Percentiles rank a stretch among this genome's conserved stretches.
These are phyloP conservation scores for Triplophysa bombifrons DNA, from an alignment of 2,797 vertebrate species.

Conservation along the genomic window DNA sequence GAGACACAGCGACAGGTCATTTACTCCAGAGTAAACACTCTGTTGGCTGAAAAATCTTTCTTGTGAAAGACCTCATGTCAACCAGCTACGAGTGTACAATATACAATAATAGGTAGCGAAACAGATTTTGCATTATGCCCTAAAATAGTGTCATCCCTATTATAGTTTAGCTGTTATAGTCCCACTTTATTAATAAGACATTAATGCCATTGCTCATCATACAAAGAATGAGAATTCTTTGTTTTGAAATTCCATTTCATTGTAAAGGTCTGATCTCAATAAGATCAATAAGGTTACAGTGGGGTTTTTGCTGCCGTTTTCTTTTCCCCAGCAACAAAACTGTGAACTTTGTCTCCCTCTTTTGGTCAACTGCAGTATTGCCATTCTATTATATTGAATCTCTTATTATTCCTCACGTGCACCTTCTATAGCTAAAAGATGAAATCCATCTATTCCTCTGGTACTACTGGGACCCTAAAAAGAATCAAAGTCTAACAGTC, in stretches of 20 bases:
- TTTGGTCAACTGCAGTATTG: not conserved
- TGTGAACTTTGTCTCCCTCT: constrained; percentile 27
- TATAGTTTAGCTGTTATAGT: too few relatives aligned
- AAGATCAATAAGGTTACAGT: too few relatives aligned
- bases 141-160: too few relatives aligned
- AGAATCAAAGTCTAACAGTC: too few relatives aligned
- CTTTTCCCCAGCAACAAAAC: not conserved
- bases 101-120: too few relatives aligned
- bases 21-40: not conserved
- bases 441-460: not conserved
- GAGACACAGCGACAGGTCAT: not conserved
- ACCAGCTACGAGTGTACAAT: not conserved
- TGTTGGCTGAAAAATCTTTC: not conserved
- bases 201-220: too few relatives aligned
- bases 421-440: not conserved
- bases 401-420: not conserved
- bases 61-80: not conserved
- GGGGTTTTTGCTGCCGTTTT: not conserved
- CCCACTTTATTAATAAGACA: too few relatives aligned
- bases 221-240: too few relatives aligned
- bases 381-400: not conserved
- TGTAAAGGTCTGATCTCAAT: too few relatives aligned
- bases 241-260: too few relatives aligned
- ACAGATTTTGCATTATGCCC: too few relatives aligned
- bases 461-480: too few relatives aligned